Evolutionary conservation across 2,797 vertebrate species (phyloP), one percentile per base, ranked within the genome.

Genomic region (Vireo griseus): DNA sequence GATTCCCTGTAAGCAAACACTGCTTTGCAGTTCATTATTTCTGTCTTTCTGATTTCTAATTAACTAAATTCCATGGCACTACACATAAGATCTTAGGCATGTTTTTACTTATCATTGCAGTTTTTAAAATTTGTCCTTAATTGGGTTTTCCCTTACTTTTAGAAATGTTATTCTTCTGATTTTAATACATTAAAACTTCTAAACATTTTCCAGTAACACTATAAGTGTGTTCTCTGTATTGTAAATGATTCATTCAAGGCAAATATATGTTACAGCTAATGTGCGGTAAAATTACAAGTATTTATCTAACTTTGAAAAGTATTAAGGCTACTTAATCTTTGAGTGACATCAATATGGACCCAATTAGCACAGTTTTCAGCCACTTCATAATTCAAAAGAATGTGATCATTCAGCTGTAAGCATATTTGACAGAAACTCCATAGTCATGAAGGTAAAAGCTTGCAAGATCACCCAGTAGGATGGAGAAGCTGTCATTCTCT

Each of bases 351-450:
- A 95, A 57, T 92, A 91, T 73, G 69, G 96, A 96, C 97, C 97
- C 94, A 98, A 97, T 98, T 98, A 98, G 96, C 88, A 96, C 92
- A 96, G 95, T 97, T 97, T 97, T 96, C 96, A 97, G 94, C 92
- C 96, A 96, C 96, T 97, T 98, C 97, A 97, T 98, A 98, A 97
- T 97, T 98, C 97, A 96, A 92, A 97, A 97, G 97, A 96, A 96
- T 97, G 96, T 48, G 96, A 95, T 98, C 98, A 97, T 97, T 97
- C 98, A 97, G 84, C 97, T 97, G 97, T 96, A 98, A 98, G 97
- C 92, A 69, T 95, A 95, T 97, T 97, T 98, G 98, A 98, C 98
- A 98, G 98, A 94, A 98, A 97, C 96, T 98, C 97, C 97, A 96
- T 97, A 97, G 97, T 97, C 97, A 97, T 97, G 97, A 98, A 98